Evolutionary conservation across 2,113 vertebrate species (phyloP).

Genomic region (Indicator indicator): DNA sequence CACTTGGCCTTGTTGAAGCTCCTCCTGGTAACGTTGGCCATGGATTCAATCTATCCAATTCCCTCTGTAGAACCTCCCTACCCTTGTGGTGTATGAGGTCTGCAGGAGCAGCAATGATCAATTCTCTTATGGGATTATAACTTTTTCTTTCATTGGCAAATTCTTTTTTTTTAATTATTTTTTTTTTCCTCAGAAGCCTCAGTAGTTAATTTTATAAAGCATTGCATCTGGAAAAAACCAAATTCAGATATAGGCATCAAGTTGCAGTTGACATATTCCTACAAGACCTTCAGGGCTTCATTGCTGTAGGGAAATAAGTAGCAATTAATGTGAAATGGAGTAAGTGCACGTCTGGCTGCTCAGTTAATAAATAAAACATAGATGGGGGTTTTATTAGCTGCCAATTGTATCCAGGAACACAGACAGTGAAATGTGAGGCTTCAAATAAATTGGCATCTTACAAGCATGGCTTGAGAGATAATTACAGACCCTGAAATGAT

Average conservation of each 20-base stretch:
- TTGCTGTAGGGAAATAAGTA: background rate
- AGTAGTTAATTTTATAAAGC: background rate
- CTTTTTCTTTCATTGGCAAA: background rate
- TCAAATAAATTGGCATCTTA: constrained; percentile 31
- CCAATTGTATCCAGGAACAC: background rate
- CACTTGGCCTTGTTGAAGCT: no score
- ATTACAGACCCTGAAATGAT: constrained; percentile 12
- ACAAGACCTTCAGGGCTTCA: constrained; percentile 4
- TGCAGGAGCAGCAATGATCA: background rate
- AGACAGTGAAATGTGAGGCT: constrained; percentile 14
- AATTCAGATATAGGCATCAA: background rate
- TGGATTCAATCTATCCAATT: no score
- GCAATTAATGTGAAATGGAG: constrained; percentile 19
- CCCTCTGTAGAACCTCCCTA: no score
- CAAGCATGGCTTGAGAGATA: constrained; percentile 33
- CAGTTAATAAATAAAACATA: constrained; percentile 42
- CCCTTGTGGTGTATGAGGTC: background rate
- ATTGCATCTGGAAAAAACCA: background rate
- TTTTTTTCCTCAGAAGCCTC: background rate
- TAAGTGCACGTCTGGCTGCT: background rate
- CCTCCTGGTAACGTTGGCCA: no score
- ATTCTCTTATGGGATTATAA: background rate
- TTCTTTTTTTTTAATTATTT: background rate
- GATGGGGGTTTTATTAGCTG: constrained; percentile 1
- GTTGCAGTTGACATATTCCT: background rate